phyloP scores from a whole-genome alignment of 2,113 vertebrate species.

The Austrofundulus limnaeus region DNA sequence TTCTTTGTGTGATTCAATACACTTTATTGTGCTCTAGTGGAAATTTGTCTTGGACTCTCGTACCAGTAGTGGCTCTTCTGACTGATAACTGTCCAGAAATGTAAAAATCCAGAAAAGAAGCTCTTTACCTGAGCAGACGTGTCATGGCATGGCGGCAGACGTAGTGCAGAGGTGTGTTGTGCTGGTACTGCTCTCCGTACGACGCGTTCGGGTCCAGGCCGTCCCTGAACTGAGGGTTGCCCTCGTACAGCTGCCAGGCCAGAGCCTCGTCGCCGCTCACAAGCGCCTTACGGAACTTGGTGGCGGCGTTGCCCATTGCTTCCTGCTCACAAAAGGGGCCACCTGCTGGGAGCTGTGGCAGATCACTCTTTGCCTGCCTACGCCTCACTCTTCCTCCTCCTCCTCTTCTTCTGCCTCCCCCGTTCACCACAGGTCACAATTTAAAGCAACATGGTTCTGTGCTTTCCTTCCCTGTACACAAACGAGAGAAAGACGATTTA shows the following conservation, averaged over 20 bases:
- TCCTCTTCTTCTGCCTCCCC: constrained; percentile 58
- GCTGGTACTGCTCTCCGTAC: constrained; percentile 97
- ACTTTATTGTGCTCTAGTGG: too few relatives aligned
- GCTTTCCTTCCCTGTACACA: constrained; percentile 50
- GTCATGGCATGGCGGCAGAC: constrained; percentile 96
- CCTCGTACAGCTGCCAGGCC: constrained; percentile 97
- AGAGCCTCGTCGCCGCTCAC: constrained; percentile 95
- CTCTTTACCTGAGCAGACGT: constrained; percentile 89
- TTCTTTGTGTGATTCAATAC: too few relatives aligned
- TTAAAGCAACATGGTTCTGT: constrained; percentile 68
- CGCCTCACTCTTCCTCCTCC: constrained; percentile 34
- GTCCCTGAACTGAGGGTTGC: constrained; percentile 96
- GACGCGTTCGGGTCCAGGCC: constrained; percentile 97
- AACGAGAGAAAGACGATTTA: constrained; percentile 19
- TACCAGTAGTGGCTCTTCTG: too few relatives aligned
- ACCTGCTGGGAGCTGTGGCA: constrained; percentile 36
- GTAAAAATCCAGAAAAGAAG: background rate
- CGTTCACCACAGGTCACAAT: constrained; percentile 56
- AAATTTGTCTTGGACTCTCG: too few relatives aligned
- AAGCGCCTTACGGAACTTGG: constrained; percentile 98
- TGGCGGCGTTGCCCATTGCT: constrained; percentile 96
- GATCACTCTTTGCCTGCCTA: constrained; percentile 25
- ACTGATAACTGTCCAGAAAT: background rate
- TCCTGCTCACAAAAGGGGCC: constrained; percentile 50
- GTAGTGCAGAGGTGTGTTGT: constrained; percentile 97